Percentiles rank a stretch among this genome's conserved stretches.
Evolutionary conservation across 2,888 invertebrate genomes (phyloP).

Genomic region (Flexamia atlantica): DNA sequence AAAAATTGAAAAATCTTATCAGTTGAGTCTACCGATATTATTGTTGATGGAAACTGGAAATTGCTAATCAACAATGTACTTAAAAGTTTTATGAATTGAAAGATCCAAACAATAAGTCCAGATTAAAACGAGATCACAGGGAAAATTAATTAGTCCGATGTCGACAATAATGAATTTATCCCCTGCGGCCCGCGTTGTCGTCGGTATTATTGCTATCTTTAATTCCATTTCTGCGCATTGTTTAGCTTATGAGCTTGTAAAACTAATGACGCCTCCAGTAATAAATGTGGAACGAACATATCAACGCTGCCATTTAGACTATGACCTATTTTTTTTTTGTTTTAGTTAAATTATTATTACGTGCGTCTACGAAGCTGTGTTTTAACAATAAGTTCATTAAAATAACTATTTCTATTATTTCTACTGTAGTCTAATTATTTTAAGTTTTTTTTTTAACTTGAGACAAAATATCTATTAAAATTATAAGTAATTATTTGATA

Average conservation of each 20-base stretch:
- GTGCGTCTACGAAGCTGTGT: no score
- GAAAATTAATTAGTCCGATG: slow-evolving; percentile 21
- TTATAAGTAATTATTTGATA: no score
- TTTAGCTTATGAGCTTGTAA: not conserved
- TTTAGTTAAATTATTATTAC: no score
- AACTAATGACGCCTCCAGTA: not conserved
- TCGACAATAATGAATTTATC: slow-evolving; percentile 41
- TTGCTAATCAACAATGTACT: not conserved
- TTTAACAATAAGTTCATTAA: no score
- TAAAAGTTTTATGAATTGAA: not conserved
- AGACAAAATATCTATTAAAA: no score
- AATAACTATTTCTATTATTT: no score
- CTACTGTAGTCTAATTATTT: no score
- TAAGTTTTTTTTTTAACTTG: no score
- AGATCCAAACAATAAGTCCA: not conserved
- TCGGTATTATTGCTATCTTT: slow-evolving; percentile 22
- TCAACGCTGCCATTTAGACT: not conserved
- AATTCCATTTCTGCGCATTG: not conserved
- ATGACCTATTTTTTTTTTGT: not conserved
- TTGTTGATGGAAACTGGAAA: not conserved
- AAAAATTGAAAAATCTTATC: no score
- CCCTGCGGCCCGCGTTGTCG: not conserved
- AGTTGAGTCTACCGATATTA: no score
- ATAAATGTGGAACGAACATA: not conserved
- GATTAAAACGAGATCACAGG: slow-evolving; percentile 11